Base-by-base conservation (phyloP, 2,888 invertebrate species). In the Auanema sp. region DNA sequence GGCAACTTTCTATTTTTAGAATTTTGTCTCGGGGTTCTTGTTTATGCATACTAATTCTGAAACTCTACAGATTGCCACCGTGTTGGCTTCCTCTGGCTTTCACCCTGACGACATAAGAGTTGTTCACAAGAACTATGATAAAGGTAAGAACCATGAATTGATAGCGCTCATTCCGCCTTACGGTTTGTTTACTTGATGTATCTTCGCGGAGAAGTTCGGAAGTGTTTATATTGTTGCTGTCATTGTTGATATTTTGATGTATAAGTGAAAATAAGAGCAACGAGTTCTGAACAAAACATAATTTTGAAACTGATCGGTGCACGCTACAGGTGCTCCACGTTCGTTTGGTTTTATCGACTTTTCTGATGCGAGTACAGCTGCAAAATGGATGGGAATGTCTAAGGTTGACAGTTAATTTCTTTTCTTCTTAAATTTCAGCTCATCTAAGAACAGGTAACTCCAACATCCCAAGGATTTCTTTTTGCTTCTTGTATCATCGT, bases 291-390 rank as follows among this genome's bases (percentile, higher is more conserved):
- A 33, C 8, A 8, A 33, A 33, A 33, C 8, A 33, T 33, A 8
- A 33, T 33, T 33, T 5, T 33, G 8, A 33, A 33, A 5, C 47
- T 47, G 21, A 47, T 52, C 21, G 21, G 53, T 12, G n/a, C 43
- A 18, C 41, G 65, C 69, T 63, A 49, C 71, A 91, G 92, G 92
- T 89, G 89, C 90, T 21, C 54, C 91, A 87, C 89, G 91, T 85
- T 91, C 91, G 85, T 91, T 91, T 89, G 91, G 91, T 88, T 92
- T 92, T 89, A 91, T 93, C 88, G 93, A 93, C 89, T 93, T 93
- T 89, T 89, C 90, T 86, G 90, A 90, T 86, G 89, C 91, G 86
- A 89, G 89, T 86, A 92, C 92, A 88, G 92, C 93, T 84, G 89
- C 89, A 85, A 89, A 89, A 85, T 92, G 92, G 92, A 92, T 93